Evolutionary conservation across 2,113 vertebrate genomes (phyloP).

Genomic region (Pygoscelis antarcticus): DNA sequence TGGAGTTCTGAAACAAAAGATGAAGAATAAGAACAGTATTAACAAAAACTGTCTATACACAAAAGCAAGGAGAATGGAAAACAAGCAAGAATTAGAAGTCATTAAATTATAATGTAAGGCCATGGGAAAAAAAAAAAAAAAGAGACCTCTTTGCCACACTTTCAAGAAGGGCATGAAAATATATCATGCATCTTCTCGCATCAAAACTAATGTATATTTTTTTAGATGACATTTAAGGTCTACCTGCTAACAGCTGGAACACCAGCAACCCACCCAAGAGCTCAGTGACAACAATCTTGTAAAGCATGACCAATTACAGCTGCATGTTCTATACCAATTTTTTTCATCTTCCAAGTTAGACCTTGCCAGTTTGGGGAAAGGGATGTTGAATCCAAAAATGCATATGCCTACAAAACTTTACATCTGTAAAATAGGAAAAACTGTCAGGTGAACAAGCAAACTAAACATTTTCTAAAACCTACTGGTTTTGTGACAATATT

Average conservation of each 20-base stretch:
- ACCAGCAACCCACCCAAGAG: not conserved
- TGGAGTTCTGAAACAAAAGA: conserved; percentile 69
- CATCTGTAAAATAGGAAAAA: not conserved
- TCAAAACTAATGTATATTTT: not conserved
- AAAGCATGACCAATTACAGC: not conserved
- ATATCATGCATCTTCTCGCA: not conserved
- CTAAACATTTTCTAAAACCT: not conserved
- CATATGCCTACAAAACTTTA: not conserved
- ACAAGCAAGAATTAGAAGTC: not conserved
- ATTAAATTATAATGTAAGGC: not conserved
- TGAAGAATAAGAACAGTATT: conserved; percentile 64
- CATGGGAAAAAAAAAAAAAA: not conserved
- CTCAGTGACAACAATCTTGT: not conserved
- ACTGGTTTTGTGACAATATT: not conserved
- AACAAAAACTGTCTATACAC: conserved; percentile 14
- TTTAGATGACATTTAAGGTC: not conserved
- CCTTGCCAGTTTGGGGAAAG: not conserved
- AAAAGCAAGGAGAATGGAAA: conserved; percentile 37
- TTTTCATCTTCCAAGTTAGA: not conserved
- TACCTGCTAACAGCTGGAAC: not conserved
- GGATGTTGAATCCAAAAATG: not conserved
- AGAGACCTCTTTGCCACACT: not conserved
- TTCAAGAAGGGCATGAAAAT: not conserved
- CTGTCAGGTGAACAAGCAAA: not conserved
- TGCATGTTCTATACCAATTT: rapidly evolving